Evolutionary conservation across 1,140 invertebrate species (phyloP), one percentile per base, ranked within the genome.

Genomic region (Artemia franciscana): DNA sequence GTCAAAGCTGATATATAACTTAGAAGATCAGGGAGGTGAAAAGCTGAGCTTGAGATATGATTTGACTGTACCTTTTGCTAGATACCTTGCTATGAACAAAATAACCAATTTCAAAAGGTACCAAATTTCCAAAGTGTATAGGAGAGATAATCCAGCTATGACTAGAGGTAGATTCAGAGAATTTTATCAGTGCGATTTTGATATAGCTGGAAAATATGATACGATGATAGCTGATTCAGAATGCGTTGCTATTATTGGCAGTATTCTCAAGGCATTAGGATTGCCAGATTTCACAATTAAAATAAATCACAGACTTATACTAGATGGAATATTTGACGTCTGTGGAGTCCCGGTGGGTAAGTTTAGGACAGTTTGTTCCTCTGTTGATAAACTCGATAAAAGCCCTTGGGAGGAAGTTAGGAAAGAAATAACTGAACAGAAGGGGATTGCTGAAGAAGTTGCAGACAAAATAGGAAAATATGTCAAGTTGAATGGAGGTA

Each of bases 121-220:
- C 71, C 89, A 92, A 68, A 91, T 94, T 65, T 88, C 85, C 21
- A 92, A 92, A 76, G 96, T 99, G 5, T 99, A 99, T 72, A 79
- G 96, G 62, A 78, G 96, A 69, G 96, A 99, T 74, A 96, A 98
- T 75, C 96, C 96, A 4, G 84, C 91, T 0, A 95, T 98, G 79
- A 88, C 90, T 0, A 84, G 84, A 76, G 96, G 95, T 26, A 79
- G 96, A 66, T 98, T 91, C 71, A 79, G 96, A 62, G 96, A 99
- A 73, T 99, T 99, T 77, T 98, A 94, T 76, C 96, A 99, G 77
- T 99, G 96, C 80, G 96, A 99, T 83, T 98, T 98, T 74, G 96
- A 99, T 72, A 98, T 99, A 68, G 94, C 95, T 65, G 96, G 96
- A 24, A 80, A 84, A 62, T 98, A 91, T 71, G 94, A 98, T 74